Evolutionary conservation across 2,888 invertebrate genomes (phyloP).

Genomic region (Diloba caeruleocephala): DNA sequence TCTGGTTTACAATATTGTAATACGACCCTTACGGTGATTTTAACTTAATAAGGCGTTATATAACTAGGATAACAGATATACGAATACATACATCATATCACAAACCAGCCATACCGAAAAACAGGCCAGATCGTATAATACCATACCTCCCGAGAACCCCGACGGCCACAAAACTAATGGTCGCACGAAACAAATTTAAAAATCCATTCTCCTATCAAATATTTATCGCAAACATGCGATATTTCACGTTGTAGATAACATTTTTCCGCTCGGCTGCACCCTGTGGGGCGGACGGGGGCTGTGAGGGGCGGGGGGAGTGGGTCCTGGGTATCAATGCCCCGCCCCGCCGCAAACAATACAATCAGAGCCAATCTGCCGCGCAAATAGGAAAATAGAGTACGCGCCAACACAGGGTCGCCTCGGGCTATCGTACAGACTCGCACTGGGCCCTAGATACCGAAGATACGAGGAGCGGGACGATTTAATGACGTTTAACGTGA

Average conservation of each 20-base stretch:
- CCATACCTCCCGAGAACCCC: constrained; percentile 30
- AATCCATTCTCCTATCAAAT: constrained; percentile 78
- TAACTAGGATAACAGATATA: too few relatives aligned
- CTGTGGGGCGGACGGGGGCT: constrained; percentile 50
- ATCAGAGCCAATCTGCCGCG: constrained; percentile 88
- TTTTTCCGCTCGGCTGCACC: constrained; percentile 80
- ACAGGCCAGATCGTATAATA: too few relatives aligned
- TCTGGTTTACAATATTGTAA: too few relatives aligned
- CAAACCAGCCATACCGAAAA: too few relatives aligned
- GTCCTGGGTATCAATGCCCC: constrained; percentile 74
- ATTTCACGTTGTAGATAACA: constrained; percentile 76
- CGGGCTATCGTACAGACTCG: constrained; percentile 52
- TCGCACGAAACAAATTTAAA: constrained; percentile 69
- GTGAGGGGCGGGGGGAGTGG: constrained; percentile 42
- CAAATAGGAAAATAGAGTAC: constrained; percentile 89
- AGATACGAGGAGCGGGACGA: constrained; percentile 6
- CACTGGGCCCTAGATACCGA: constrained; percentile 22
- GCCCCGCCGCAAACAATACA: constrained; percentile 86
- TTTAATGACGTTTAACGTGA: constrained; percentile 12
- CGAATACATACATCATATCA: constrained; percentile 14
- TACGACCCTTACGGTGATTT: too few relatives aligned
- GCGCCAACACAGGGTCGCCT: constrained; percentile 81
- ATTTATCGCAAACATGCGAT: constrained; percentile 81
- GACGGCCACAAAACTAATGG: constrained; percentile 55
- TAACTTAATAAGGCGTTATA: too few relatives aligned